phyloP scores from a whole-genome alignment of 2,113 vertebrate genomes.

The Scomber scombrus region DNA sequence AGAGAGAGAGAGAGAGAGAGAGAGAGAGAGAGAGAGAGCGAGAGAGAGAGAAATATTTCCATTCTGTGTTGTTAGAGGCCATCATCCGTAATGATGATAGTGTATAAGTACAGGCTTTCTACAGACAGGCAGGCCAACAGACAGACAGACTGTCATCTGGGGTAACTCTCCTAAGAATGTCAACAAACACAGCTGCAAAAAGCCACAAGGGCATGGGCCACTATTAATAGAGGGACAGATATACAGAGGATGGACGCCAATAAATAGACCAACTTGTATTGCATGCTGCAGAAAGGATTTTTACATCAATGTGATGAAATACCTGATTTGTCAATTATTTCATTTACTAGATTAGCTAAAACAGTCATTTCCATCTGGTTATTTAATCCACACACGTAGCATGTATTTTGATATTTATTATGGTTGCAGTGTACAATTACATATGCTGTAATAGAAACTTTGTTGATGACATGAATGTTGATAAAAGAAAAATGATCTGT shows the following conservation, averaged over 20 bases:
- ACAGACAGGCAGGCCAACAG: background rate
- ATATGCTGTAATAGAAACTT: background rate
- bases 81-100: slow-evolving; percentile 55
- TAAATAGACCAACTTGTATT: background rate
- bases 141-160: slow-evolving; percentile 20
- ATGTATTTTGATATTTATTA: background rate
- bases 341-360: background rate
- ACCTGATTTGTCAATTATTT: background rate
- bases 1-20: no score
- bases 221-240: background rate
- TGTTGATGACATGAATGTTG: background rate
- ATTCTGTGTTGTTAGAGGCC: slow-evolving; percentile 51
- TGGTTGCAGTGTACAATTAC: background rate
- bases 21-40: no score
- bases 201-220: slow-evolving; percentile 3
- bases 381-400: background rate
- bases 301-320: background rate
- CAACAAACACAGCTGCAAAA: slow-evolving; percentile 20
- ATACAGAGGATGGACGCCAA: background rate
- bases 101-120: slow-evolving; percentile 50
- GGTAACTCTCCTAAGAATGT: slow-evolving; percentile 25
- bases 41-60: background rate
- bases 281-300: background rate
- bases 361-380: background rate
- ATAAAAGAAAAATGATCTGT: slow-evolving; percentile 7